phyloP scores from a whole-genome alignment of 2,113 vertebrate species.

The Elanus axillaris region DNA sequence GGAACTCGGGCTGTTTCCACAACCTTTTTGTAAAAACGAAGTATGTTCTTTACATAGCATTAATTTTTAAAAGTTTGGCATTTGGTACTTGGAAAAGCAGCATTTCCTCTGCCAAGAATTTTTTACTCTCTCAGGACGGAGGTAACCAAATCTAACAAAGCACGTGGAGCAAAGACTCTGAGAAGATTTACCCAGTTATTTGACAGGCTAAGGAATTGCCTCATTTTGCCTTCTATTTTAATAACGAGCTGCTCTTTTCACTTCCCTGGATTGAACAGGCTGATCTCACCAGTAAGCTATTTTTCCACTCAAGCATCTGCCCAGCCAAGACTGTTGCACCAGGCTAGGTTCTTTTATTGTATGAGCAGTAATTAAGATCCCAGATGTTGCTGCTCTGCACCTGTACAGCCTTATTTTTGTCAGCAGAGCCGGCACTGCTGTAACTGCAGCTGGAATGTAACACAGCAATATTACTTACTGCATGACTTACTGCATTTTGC shows the following conservation, averaged over 20 bases:
- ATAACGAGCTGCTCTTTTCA: not conserved
- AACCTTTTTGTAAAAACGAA: not conserved
- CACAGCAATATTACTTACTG: not conserved
- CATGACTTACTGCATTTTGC: not conserved
- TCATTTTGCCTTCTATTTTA: slow-evolving; percentile 11
- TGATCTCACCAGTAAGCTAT: slow-evolving; percentile 22
- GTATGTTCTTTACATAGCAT: not conserved
- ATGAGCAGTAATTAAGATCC: not conserved
- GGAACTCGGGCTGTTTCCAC: not conserved
- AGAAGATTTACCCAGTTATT: not conserved
- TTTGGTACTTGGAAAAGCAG: not conserved
- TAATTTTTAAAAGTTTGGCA: not conserved
- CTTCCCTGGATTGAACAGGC: not conserved
- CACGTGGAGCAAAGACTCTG: not conserved
- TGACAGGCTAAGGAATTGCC: not conserved
- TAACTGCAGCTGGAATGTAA: not conserved
- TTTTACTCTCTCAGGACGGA: not conserved
- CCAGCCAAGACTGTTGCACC: rapidly evolving
- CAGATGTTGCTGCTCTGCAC: not conserved
- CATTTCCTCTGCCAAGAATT: not conserved
- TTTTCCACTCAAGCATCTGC: slow-evolving; percentile 5
- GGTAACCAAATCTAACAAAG: not conserved
- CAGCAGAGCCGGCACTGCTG: not conserved
- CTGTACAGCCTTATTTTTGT: not conserved
- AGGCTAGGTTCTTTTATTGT: not conserved